Conservation (phyloP, 2,797 vertebrate genomes). For the Morus bassanus region DNA sequence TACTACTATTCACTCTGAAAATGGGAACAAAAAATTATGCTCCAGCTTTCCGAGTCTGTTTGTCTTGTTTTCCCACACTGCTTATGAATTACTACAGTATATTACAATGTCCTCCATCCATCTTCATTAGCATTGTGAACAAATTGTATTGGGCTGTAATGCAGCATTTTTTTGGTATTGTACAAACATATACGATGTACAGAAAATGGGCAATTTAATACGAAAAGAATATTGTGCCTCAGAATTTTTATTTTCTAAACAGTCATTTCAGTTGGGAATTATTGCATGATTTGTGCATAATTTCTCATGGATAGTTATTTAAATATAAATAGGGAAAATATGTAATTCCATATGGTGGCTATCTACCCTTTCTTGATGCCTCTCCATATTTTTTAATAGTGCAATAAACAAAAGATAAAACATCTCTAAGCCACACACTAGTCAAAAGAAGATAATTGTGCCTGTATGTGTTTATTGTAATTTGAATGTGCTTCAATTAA, state of each 20-base stretch:
- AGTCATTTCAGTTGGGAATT: slow-evolving; percentile 80
- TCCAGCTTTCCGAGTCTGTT: slow-evolving; percentile 42
- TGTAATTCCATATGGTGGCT: slow-evolving; percentile 73
- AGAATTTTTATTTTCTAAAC: slow-evolving; percentile 77
- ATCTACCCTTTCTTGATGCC: slow-evolving; percentile 72
- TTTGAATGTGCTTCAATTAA: slow-evolving; percentile 90
- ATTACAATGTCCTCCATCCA: slow-evolving; percentile 66
- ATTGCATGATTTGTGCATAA: slow-evolving; percentile 79
- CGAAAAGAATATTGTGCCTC: slow-evolving; percentile 75
- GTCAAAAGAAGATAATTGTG: slow-evolving; percentile 96
- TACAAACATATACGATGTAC: slow-evolving; percentile 62
- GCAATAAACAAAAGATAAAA: slow-evolving; percentile 96
- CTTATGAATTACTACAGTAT: slow-evolving; percentile 62
- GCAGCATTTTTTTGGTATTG: slow-evolving; percentile 47
- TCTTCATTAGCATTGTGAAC: slow-evolving; percentile 76
- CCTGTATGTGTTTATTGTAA: slow-evolving; percentile 90
- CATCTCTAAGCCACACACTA: slow-evolving; percentile 91
- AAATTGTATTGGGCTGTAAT: slow-evolving; percentile 65
- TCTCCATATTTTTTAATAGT: slow-evolving; percentile 78
- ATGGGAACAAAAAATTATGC: slow-evolving; percentile 62
- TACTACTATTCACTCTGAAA: slow-evolving; percentile 46
- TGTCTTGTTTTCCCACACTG: slow-evolving; percentile 37
- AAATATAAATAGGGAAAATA: slow-evolving; percentile 83
- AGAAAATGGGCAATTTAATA: slow-evolving; percentile 81
- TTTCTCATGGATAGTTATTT: slow-evolving; percentile 80